Evolutionary conservation across 2,113 vertebrate genomes (phyloP).

Genomic region (Urocolius indicus): DNA sequence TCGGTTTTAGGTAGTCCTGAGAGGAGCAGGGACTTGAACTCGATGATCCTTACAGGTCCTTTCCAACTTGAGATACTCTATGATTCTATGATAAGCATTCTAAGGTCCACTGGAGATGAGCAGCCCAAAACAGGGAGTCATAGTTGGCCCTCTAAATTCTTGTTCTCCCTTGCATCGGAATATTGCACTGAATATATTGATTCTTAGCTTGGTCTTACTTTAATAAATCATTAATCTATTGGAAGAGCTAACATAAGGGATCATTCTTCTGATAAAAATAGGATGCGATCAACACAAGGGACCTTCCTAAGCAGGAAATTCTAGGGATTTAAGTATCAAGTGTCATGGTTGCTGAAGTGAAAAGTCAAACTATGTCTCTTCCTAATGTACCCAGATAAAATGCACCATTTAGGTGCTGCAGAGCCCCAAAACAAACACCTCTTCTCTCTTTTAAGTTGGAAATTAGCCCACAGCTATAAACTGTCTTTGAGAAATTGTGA

Average conservation of each 20-base stretch:
- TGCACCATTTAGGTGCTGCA: neutral
- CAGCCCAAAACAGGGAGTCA: neutral
- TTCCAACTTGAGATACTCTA: neutral
- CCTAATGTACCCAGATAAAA: neutral
- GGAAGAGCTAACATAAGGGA: neutral
- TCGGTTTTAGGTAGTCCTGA: neutral
- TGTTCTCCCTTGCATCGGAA: neutral
- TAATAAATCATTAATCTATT: neutral
- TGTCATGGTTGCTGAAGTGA: neutral
- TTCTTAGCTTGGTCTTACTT: neutral
- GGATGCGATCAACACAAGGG: neutral
- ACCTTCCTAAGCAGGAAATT: neutral
- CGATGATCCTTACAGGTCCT: accelerated
- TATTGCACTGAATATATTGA: neutral
- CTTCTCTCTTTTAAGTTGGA: neutral
- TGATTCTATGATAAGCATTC: neutral
- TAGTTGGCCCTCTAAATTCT: neutral
- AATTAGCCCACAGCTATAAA: neutral
- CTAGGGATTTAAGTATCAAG: neutral
- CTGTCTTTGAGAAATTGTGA: neutral
- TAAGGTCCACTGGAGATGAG: neutral
- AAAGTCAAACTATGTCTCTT: neutral
- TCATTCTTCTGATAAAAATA: neutral
- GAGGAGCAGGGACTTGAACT: neutral
- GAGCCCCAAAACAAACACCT: neutral